phyloP scores from a whole-genome alignment of 2,888 invertebrate genomes.

The Trichopria drosophilae region DNA sequence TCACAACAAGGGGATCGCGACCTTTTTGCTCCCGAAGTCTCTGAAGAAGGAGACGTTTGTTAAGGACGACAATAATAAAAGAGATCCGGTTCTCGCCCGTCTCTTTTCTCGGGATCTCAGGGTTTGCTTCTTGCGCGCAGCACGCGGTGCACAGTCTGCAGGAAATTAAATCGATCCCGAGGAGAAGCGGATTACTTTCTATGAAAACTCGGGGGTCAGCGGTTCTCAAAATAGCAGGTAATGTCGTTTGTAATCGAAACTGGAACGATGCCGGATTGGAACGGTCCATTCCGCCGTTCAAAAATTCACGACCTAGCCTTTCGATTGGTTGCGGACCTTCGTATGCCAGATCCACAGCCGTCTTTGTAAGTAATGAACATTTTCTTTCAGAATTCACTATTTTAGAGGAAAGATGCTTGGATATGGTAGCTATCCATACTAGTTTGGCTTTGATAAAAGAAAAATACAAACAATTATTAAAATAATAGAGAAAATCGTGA shows the following conservation, averaged over 20 bases:
- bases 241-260: conserved; percentile 19
- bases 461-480: conserved; percentile 15
- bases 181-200: conserved; percentile 23
- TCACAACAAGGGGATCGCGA: too few species aligned
- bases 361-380: too few species aligned
- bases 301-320: too few species aligned
- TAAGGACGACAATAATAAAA: conserved; percentile 5
- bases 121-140: too few species aligned
- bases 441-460: conserved; percentile 17
- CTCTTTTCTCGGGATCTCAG: background rate
- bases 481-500: too few species aligned
- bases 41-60: background rate
- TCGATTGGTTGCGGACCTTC: too few species aligned
- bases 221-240: conserved; percentile 13
- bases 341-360: too few species aligned
- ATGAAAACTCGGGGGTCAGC: conserved; percentile 24
- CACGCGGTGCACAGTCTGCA: conserved; percentile 17
- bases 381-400: too few species aligned
- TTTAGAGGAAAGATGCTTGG: too few species aligned
- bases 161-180: conserved; percentile 30
- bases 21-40: too few species aligned
- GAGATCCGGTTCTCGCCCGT: conserved; percentile 4
- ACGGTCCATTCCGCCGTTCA: too few species aligned
- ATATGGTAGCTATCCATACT: too few species aligned
- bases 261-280: conserved; percentile 13